Percentiles rank a stretch among this genome's conserved stretches.
phyloP scores from a whole-genome alignment of 2,113 vertebrate genomes.

The Myotis brandtii region DNA sequence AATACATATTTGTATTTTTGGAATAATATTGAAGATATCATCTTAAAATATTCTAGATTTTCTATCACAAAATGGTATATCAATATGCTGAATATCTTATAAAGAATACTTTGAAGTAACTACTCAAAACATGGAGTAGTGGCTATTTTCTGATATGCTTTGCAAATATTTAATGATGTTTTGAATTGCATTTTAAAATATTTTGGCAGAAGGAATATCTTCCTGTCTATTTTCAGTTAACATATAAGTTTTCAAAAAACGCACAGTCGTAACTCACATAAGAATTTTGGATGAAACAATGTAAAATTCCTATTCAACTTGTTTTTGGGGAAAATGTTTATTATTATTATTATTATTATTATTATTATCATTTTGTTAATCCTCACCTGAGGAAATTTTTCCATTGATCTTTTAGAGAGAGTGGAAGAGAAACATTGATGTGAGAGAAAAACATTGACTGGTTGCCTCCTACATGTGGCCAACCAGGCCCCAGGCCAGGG shows the following conservation, averaged over 20 bases:
- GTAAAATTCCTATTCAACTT: background rate
- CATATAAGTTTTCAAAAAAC: background rate
- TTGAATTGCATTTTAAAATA: background rate
- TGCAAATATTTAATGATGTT: background rate
- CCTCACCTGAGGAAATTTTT: too few relatives aligned
- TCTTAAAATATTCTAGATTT: background rate
- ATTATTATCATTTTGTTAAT: too few relatives aligned
- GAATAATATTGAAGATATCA: background rate
- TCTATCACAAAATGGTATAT: background rate
- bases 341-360: too few relatives aligned
- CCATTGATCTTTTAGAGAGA: too few relatives aligned
- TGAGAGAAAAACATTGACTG: too few relatives aligned
- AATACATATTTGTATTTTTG: background rate
- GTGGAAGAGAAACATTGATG: too few relatives aligned
- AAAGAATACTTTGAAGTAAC: background rate
- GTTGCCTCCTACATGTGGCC: too few relatives aligned
- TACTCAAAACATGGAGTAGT: background rate
- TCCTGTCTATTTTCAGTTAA: background rate
- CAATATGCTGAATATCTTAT: background rate
- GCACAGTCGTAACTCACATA: background rate
- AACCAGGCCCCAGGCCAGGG: too few relatives aligned
- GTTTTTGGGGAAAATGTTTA: too few relatives aligned
- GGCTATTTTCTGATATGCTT: background rate
- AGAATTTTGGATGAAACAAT: background rate
- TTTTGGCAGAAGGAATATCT: background rate